These are phyloP conservation scores for Adelges cooleyi DNA, from an alignment of 1,140 invertebrate species.

Conservation along the genomic window DNA sequence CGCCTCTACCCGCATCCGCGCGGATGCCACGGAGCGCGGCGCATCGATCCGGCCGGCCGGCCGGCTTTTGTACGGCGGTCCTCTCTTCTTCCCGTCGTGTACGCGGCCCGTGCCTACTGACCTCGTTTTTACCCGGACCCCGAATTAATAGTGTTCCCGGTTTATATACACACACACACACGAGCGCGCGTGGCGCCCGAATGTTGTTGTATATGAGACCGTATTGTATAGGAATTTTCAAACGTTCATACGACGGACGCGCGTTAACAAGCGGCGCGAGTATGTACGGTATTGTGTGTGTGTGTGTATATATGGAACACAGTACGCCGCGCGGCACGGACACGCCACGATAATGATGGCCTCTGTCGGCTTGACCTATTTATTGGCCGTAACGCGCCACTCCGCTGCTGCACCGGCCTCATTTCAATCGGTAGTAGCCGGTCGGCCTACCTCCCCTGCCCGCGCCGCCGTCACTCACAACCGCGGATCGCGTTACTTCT, in stretches of 20 bases:
- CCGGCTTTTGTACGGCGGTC: slow-evolving; percentile 5
- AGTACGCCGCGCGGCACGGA: too few relatives aligned
- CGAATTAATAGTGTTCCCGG: too few relatives aligned
- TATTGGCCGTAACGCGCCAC: slow-evolving; percentile 8
- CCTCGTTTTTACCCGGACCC: slow-evolving; percentile 32
- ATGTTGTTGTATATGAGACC: too few relatives aligned
- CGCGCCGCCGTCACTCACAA: background rate
- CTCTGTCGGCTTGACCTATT: slow-evolving; percentile 32
- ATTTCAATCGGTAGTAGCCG: too few relatives aligned
- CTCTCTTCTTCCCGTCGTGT: slow-evolving; percentile 1
- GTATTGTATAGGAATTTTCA: too few relatives aligned
- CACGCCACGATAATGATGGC: too few relatives aligned
- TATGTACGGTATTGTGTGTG: too few relatives aligned
- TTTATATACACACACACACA: slow-evolving; percentile 7
- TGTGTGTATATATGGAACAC: too few relatives aligned
- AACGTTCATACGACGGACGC: too few relatives aligned
- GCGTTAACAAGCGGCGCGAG: too few relatives aligned
- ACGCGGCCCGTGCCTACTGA: background rate
- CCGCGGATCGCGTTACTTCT: background rate
- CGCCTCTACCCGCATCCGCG: background rate
- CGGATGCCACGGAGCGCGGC: background rate
- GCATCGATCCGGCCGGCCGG: background rate
- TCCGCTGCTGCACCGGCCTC: slow-evolving; percentile 16
- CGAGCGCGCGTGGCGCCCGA: too few relatives aligned
- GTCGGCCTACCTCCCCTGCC: background rate